Evolutionary conservation across 1,140 invertebrate genomes (phyloP), one percentile per base, ranked within the genome.

Genomic region (Drosophila kikkawai): DNA sequence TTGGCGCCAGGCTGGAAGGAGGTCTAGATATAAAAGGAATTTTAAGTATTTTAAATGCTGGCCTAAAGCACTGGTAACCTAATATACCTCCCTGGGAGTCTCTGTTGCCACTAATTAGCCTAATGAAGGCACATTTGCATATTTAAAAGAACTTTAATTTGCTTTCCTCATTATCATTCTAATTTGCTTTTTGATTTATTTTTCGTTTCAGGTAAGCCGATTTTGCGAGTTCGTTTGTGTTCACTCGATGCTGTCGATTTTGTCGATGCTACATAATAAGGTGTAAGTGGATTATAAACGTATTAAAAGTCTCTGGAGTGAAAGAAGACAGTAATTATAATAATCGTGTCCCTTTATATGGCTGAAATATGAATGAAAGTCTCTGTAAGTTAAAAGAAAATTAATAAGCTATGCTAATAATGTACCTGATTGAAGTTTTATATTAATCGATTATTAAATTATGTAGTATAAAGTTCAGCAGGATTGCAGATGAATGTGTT

Each of bases 121-220:
- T 55, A 32, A 42, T 79, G 22, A 22, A 22, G 22, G 51, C 55
- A 68, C 65, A 64, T 79, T 75, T 69, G 41, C 61, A 79, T 74
- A 90, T 81, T 88, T 69, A 77, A 82, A 83, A 69, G 17, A 71
- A 56, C 61, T 58, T 69, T 78, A 90, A 88, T 90, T 88, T 65
- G 85, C 55, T 80, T 75, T 66, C 37, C 26, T 48, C 61, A 83
- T 83, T 67, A 71, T 75, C 56, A 73, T 79, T 75, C 73, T 79
- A 82, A 79, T 82, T 55, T 51, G 29, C 53, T 34, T 71, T 59
- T 19, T 50, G 32, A 58, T 64, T 70, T 69, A 34, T 32, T 47
- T 77, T 59, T 84, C 63, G n/a, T 91, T 90, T 19, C 82, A 90
- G 85, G 85, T 90, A 90, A 90, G 85, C 85, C 74, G 85, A 75